These are phyloP conservation scores for Helarctos malayanus DNA, from an alignment of 2,797 vertebrate species.

Conservation along the genomic window DNA sequence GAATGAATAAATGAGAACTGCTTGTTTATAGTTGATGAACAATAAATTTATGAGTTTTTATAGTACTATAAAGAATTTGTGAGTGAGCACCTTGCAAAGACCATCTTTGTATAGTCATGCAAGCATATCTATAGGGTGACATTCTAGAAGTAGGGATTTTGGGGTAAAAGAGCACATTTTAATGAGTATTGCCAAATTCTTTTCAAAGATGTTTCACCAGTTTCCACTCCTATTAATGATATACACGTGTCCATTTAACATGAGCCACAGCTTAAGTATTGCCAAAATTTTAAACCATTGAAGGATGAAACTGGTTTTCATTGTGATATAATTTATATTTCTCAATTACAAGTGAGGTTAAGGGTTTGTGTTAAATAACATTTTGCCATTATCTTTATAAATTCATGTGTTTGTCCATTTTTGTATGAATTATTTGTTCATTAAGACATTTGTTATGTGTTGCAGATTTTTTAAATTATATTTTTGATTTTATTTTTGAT, in stretches of 20 bases:
- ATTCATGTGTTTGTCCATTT: neutral
- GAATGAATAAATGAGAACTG: neutral
- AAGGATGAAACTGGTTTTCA: neutral
- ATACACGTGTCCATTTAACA: neutral
- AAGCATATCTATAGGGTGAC: neutral
- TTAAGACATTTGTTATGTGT: neutral
- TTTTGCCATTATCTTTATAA: neutral
- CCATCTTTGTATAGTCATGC: neutral
- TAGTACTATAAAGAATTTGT: neutral
- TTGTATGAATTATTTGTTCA: neutral
- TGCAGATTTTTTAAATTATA: neutral
- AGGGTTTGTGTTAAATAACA: neutral
- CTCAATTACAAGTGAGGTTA: neutral
- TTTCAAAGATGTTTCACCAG: neutral
- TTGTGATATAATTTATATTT: neutral
- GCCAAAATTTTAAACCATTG: neutral
- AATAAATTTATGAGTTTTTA: neutral
- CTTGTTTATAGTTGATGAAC: neutral
- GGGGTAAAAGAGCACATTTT: neutral
- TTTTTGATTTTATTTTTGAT: slow-evolving; percentile 22
- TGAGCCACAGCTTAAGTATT: neutral
- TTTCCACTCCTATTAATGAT: neutral
- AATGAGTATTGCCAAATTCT: neutral
- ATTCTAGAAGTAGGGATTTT: neutral
- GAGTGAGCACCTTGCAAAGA: neutral